These are phyloP conservation scores for Hedychridium roseum DNA, from an alignment of 2,888 invertebrate genomes.

Conservation along the genomic window DNA sequence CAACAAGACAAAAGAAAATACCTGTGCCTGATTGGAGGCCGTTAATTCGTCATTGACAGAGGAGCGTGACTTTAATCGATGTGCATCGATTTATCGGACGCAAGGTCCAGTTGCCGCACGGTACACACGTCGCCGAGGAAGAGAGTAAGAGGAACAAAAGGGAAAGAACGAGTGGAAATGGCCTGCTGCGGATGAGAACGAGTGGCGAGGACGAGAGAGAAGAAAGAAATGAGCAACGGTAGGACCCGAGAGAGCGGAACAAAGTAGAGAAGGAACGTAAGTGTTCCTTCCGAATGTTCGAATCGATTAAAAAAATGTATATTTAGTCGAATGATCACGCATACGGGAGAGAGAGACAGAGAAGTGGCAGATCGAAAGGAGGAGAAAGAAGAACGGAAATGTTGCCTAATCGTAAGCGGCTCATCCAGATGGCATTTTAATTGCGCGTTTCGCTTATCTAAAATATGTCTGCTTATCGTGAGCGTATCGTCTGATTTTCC, in stretches of 20 bases:
- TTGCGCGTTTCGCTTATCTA: slow-evolving; percentile 55
- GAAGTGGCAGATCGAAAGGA: background rate
- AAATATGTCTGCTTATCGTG: slow-evolving; percentile 55
- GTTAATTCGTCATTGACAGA: slow-evolving; percentile 17
- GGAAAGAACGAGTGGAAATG: background rate
- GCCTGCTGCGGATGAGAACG: no score
- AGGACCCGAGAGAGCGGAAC: no score
- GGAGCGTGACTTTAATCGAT: slow-evolving; percentile 1
- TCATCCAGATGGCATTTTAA: slow-evolving; percentile 58
- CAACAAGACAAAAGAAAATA: slow-evolving; percentile 14
- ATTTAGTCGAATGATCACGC: no score
- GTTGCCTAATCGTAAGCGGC: slow-evolving; percentile 43
- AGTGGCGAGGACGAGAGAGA: background rate
- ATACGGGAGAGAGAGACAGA: background rate
- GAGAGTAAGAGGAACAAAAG: no score
- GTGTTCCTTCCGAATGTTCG: no score
- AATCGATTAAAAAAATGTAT: no score
- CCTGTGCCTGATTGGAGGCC: slow-evolving; percentile 2
- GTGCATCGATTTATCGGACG: slow-evolving; percentile 13
- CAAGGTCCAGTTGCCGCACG: background rate
- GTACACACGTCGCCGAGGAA: background rate
- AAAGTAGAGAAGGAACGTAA: no score
- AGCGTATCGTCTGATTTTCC: slow-evolving; percentile 53
- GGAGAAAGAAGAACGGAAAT: slow-evolving; percentile 2
- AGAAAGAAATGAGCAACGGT: background rate